Evolutionary conservation across 2,113 vertebrate genomes (phyloP).

Genomic region (Erinaceus europaeus): DNA sequence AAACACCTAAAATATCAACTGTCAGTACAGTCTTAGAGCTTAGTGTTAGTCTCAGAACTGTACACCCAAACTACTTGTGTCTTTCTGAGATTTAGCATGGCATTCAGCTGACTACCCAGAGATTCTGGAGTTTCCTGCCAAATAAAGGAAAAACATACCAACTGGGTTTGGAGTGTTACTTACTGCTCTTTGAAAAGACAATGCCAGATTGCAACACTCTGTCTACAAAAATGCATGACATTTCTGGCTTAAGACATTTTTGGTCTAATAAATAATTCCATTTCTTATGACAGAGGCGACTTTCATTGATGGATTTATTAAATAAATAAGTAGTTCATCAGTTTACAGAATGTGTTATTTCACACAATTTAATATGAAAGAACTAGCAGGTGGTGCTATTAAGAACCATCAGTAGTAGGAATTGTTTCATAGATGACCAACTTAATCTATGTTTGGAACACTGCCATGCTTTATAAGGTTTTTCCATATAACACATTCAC

Average conservation of each 20-base stretch:
- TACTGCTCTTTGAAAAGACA: constrained; percentile 51
- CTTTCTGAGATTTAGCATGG: constrained; percentile 44
- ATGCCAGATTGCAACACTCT: constrained; percentile 52
- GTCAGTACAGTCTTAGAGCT: not conserved
- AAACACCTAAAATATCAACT: not conserved
- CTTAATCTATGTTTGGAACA: constrained; percentile 68
- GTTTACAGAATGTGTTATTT: constrained; percentile 74
- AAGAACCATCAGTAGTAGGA: constrained; percentile 68
- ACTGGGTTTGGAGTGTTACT: constrained; percentile 6
- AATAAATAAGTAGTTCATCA: constrained; percentile 70
- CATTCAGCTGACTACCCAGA: constrained; percentile 29
- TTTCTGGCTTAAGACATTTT: constrained; percentile 70
- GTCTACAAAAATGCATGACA: constrained; percentile 56
- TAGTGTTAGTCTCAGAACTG: not conserved
- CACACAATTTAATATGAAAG: constrained; percentile 77
- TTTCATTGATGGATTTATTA: constrained; percentile 74
- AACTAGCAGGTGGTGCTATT: constrained; percentile 74
- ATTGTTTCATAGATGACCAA: constrained; percentile 72
- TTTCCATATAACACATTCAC: constrained; percentile 69
- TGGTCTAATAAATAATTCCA: constrained; percentile 65
- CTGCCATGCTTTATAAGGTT: constrained; percentile 67
- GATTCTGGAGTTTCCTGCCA: constrained; percentile 53
- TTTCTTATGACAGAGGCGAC: constrained; percentile 71
- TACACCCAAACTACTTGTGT: not conserved
- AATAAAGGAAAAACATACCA: constrained; percentile 55